Percentiles rank a stretch among this genome's conserved stretches.
Evolutionary conservation across 2,797 vertebrate species (phyloP).

Genomic region (Tadarida brasiliensis): DNA sequence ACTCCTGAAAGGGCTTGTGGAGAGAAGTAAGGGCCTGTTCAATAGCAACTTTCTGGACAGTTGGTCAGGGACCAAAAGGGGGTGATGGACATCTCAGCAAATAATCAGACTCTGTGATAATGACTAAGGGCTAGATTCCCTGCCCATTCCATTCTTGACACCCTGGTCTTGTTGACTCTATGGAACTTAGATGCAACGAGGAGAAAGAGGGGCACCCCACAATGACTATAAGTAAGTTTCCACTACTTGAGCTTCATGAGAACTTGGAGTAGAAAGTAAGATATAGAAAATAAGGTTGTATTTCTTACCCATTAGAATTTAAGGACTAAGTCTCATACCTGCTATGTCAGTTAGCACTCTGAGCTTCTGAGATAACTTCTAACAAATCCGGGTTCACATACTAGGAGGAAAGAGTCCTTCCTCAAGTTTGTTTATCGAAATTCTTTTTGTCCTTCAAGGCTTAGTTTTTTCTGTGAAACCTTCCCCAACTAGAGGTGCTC

Average conservation of each 20-base stretch:
- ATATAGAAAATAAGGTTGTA: background rate
- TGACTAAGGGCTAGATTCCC: background rate
- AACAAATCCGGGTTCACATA: background rate
- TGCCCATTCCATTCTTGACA: background rate
- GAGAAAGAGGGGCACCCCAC: background rate
- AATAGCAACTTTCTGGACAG: background rate
- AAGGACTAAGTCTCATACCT: background rate
- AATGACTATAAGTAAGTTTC: background rate
- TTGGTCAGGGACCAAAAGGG: background rate
- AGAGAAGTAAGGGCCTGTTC: background rate
- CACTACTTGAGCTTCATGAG: background rate
- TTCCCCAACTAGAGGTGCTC: background rate
- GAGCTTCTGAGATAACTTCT: background rate
- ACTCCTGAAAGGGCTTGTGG: background rate
- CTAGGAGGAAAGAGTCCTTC: background rate
- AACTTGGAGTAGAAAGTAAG: slow-evolving; percentile 45
- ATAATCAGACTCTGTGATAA: background rate
- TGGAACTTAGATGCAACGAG: background rate
- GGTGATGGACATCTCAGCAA: background rate
- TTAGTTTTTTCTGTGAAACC: background rate
- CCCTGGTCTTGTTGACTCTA: background rate
- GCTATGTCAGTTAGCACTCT: background rate
- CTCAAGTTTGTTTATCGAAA: background rate
- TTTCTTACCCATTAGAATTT: background rate
- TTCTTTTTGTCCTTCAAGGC: background rate